Percentiles rank a stretch among this genome's conserved stretches.
These are phyloP conservation scores for Scaptomyza montana DNA, from an alignment of 1,140 invertebrate genomes.

Conservation along the genomic window DNA sequence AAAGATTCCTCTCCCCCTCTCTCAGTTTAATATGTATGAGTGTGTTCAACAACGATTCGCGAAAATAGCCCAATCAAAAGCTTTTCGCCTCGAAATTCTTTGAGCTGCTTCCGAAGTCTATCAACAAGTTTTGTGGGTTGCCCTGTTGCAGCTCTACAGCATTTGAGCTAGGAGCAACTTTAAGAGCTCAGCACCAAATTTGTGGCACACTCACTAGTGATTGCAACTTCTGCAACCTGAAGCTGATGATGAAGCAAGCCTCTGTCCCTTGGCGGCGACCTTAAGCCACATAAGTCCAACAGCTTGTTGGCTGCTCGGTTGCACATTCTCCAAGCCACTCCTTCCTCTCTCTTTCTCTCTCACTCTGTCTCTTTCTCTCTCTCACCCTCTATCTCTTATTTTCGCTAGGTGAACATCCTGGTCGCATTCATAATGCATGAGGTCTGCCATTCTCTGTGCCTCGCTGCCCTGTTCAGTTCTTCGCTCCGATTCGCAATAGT, in stretches of 20 bases:
- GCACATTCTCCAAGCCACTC: background rate
- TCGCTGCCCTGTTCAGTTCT: background rate
- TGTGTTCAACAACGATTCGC: background rate
- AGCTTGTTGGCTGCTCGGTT: conserved; percentile 15
- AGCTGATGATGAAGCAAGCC: background rate
- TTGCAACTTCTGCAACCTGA: conserved; percentile 1
- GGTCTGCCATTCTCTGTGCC: background rate
- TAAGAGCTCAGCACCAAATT: conserved; percentile 23
- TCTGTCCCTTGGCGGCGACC: conserved; percentile 9
- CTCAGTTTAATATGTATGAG: too few species aligned
- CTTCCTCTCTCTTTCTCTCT: conserved; percentile 3
- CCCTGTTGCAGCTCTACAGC: background rate
- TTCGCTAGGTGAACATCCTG: background rate
- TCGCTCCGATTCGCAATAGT: conserved; percentile 27
- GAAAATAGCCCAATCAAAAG: background rate
- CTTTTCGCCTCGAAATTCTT: background rate
- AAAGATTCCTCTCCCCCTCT: too few species aligned
- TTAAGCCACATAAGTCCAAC: conserved; percentile 37
- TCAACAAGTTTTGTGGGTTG: conserved; percentile 19
- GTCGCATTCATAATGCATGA: conserved; percentile 43
- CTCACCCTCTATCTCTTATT: too few species aligned
- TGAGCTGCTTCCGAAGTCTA: conserved; percentile 1
- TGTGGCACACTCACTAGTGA: conserved; percentile 15
- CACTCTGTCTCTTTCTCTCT: background rate
- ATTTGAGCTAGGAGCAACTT: background rate